These are phyloP conservation scores for Ciconia maguari DNA, from an alignment of 2,113 vertebrate genomes.

Conservation along the genomic window DNA sequence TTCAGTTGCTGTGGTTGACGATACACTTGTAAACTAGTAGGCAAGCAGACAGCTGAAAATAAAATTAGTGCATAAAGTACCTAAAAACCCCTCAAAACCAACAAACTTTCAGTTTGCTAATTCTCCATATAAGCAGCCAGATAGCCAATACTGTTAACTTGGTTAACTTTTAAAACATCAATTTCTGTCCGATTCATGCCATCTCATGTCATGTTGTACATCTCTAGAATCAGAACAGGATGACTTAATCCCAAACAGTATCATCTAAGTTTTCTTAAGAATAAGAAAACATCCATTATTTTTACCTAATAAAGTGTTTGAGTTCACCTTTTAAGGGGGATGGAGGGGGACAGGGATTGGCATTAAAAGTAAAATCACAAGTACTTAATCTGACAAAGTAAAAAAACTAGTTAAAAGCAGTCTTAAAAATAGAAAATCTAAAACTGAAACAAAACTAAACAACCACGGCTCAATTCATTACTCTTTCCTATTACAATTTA, in stretches of 20 bases:
- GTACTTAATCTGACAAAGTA: fast-evolving
- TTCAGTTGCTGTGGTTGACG: neutral
- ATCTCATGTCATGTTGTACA: fast-evolving
- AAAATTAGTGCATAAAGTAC: neutral
- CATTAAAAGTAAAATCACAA: neutral
- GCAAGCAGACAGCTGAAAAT: neutral
- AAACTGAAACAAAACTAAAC: fast-evolving
- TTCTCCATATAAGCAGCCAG: neutral
- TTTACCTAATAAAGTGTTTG: neutral
- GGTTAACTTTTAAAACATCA: fast-evolving
- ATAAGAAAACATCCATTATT: fast-evolving
- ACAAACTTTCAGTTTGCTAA: neutral
- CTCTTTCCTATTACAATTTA: fast-evolving
- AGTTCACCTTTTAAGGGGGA: fast-evolving
- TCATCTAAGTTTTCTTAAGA: fast-evolving
- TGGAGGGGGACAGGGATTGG: fast-evolving
- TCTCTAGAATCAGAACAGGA: neutral
- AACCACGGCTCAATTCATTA: fast-evolving
- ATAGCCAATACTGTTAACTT: fast-evolving
- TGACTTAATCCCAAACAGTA: fast-evolving
- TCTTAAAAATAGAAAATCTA: fast-evolving
- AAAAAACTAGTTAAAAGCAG: neutral
- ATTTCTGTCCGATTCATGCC: fast-evolving
- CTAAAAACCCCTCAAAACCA: neutral
- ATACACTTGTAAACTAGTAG: neutral